Evolutionary conservation across 1,140 invertebrate species (phyloP).

Genomic region (Camponotus vicinus): DNA sequence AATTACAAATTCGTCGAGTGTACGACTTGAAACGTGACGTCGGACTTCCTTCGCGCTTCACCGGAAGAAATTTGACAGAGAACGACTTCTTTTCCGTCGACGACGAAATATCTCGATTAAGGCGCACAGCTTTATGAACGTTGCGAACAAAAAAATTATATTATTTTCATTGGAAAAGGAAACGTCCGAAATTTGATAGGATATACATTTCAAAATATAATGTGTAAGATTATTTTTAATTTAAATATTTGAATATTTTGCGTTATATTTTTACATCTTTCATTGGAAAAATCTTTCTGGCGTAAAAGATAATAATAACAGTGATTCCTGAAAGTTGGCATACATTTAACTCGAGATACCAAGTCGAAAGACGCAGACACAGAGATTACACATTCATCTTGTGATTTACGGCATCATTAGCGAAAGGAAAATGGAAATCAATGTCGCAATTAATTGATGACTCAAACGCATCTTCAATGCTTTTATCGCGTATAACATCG

Average conservation of each 20-base stretch:
- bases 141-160: slow-evolving; percentile 7
- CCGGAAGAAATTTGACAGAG: slow-evolving; percentile 13
- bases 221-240: background rate
- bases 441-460: background rate
- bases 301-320: slow-evolving; percentile 40
- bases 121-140: background rate
- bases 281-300: slow-evolving; percentile 17
- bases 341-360: background rate
- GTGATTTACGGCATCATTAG: background rate
- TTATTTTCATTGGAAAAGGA: background rate
- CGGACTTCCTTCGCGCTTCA: slow-evolving; percentile 19
- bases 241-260: background rate
- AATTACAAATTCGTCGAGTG: slow-evolving; percentile 62
- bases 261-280: background rate
- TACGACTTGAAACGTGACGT: slow-evolving; percentile 39
- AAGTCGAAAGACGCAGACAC: slow-evolving; percentile 1
- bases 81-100: background rate
- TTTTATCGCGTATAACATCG: slow-evolving; percentile 10
- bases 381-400: background rate
- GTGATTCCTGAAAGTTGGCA: background rate
- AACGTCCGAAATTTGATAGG: background rate
- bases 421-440: slow-evolving; percentile 22
- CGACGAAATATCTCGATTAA: slow-evolving; percentile 16
- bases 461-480: background rate
- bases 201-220: background rate